Base-by-base conservation (phyloP, 1,140 invertebrate species). In the Ridgeia piscesae region DNA sequence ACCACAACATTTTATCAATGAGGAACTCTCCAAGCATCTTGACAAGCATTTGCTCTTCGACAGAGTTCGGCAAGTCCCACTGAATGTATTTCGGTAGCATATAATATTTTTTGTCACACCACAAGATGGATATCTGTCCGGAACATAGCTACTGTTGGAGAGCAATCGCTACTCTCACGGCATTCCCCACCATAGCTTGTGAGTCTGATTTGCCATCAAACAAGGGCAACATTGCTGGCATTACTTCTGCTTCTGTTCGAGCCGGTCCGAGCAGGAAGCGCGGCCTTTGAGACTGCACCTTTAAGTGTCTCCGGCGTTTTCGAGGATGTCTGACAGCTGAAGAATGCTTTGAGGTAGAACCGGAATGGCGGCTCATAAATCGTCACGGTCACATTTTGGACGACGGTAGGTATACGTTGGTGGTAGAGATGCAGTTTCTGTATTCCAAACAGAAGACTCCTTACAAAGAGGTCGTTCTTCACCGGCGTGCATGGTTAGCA, bases 11-110 rank as follows among this genome's bases (percentile, higher is more conserved):
- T 92, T 93, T 94, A 90, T 94, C 94, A 33, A 91, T 93, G 91
- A 94, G 94, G 33, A 94, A 92, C 34, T 92, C 94, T 58, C 94
- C 94, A 42, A 94, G 48, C 94, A 94, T 94, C 48, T 94, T 92
- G 11, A 94, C 50, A 92, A 92, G 92, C 90, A 88, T 93, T 27
- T 93, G 91, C 91, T 94, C 94, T 88, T 94, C 94, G 89, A 94
- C 92, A 27, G 48, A 89, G 34, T 94, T 88, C 48, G 93, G 94
- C 1, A 93, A 94, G 31, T 91, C 92, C 93, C 94, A 94, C 91
- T 94, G 94, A 34, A 93, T 93, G 48, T 90, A 58, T 88, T 94
- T 94, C 27, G 94, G 93, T 34, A 94, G 35, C 34, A 92, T 92
- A 93, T 89, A 94, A 34, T 94, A 48, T 91, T 93, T 94, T 92